Base-by-base conservation (phyloP, 2,888 invertebrate species). In the Galeopsomyia nigrocyanea region DNA sequence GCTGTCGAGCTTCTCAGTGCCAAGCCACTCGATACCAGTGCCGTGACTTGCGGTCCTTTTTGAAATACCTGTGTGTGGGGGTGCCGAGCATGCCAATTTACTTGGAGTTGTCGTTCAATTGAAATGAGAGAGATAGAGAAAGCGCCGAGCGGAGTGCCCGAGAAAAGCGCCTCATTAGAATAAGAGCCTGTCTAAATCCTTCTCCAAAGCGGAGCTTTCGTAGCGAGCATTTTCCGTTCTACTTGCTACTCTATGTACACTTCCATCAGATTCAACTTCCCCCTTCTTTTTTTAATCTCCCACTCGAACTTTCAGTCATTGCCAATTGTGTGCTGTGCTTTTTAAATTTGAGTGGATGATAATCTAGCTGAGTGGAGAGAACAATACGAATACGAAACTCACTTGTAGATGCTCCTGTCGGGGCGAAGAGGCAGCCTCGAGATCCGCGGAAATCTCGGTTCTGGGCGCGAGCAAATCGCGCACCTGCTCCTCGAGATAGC, bases 401-500 rank as follows among this genome's bases (percentile, higher is more conserved):
- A 83, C 84, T 80, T 87, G 87, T 9, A 87, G 82, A 74, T 84
- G 82, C 26, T 84, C 84, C 56, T 83, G 82, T 63, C 78, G 78
- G 51, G 56, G 77, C 6, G 80, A 79, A 9, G 81, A 73, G 22
- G 78, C 74, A 16, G 39, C 46, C 1, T 17, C n/a, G 72, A 75
- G 74, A 26, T 81, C 80, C 10, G 74, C 53, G 9, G 77, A 76
- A 17, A 80, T 71, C 69, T 80, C 79, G 26, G 82, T 77, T 69
- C 83, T 80, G 9, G 85, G 83, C 39, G 83, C 76, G 55, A 86
- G 75, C 9, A 85, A 79, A 78, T 85, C 85, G 22, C 83, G 79
- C 77, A 95, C 95, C 87, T 95, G 95, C 82, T 96, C 95, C 86
- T 96, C 96, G 71, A 96, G 89, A 86, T 96, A 96, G 1, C 95